Percentiles rank a stretch among this genome's conserved stretches.
These are phyloP conservation scores for Parthenolecanium corni DNA, from an alignment of 2,888 invertebrate genomes.

Conservation along the genomic window DNA sequence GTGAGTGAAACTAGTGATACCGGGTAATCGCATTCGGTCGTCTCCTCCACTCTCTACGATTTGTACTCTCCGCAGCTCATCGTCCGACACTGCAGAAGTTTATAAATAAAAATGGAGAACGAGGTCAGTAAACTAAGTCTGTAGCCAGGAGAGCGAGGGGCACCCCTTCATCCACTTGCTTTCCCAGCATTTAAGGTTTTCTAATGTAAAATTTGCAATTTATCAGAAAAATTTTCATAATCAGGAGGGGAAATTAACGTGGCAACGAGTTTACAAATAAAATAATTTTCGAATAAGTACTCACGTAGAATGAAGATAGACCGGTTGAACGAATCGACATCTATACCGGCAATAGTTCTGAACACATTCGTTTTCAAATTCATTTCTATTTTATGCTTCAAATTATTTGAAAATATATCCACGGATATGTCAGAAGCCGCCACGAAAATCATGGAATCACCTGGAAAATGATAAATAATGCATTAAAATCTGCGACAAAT, in stretches of 20 bases:
- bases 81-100: background rate
- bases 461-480: background rate
- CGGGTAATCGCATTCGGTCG: background rate
- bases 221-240: too few relatives aligned
- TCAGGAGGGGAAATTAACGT: too few relatives aligned
- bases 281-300: background rate
- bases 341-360: background rate
- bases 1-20: constrained; percentile 36
- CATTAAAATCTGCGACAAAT: background rate
- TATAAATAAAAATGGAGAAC: background rate
- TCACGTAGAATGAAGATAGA: background rate
- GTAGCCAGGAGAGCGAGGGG: too few relatives aligned
- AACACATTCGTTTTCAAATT: background rate
- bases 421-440: background rate
- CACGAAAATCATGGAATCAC: background rate
- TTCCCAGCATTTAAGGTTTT: too few relatives aligned
- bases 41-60: background rate
- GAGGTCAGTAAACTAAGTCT: too few relatives aligned
- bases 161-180: too few relatives aligned
- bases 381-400: background rate
- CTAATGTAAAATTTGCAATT: too few relatives aligned
- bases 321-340: background rate
- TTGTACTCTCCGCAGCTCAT: background rate
- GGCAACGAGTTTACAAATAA: too few relatives aligned
- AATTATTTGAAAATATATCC: constrained; percentile 3